Conservation (phyloP, 1,140 invertebrate species). For the Drosophila auraria region DNA sequence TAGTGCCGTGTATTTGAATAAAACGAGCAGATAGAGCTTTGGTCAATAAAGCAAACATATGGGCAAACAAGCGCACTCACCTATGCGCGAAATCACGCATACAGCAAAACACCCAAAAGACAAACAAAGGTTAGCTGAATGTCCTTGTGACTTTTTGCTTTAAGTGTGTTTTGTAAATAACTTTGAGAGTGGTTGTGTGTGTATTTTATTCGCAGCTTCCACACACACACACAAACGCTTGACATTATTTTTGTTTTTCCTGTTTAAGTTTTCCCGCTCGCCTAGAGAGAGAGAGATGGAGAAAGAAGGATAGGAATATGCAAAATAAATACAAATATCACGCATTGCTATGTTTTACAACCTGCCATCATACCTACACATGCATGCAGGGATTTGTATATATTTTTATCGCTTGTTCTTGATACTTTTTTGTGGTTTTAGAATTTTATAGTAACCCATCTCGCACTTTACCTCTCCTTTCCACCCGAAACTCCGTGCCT, state of each 20-base stretch:
- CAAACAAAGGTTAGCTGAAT: constrained; percentile 53
- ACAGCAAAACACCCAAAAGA: constrained; percentile 27
- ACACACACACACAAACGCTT: constrained; percentile 33
- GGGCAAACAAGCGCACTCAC: constrained; percentile 47
- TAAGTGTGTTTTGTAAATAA: constrained; percentile 31
- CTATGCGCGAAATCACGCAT: constrained; percentile 30
- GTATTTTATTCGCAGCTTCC: constrained; percentile 21
- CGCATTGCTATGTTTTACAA: constrained; percentile 71
- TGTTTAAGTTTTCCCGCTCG: constrained; percentile 51
- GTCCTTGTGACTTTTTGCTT: constrained; percentile 67
- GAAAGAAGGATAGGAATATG: constrained; percentile 14
- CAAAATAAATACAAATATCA: constrained; percentile 74
- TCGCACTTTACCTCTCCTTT: not conserved
- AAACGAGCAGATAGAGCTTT: constrained; percentile 39
- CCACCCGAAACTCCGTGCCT: not conserved
- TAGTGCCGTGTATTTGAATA: constrained; percentile 10
- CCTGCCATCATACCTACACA: constrained; percentile 54
- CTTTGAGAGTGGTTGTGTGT: constrained; percentile 28
- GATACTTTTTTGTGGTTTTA: constrained; percentile 66
- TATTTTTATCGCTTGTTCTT: constrained; percentile 58
- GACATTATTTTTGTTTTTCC: constrained; percentile 64
- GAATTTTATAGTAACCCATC: constrained; percentile 67
- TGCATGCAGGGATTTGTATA: constrained; percentile 40
- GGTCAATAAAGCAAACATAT: constrained; percentile 69
- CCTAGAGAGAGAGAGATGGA: not conserved